Conservation (phyloP, 2,888 invertebrate genomes). For the Sphaerophoria rueppellii region DNA sequence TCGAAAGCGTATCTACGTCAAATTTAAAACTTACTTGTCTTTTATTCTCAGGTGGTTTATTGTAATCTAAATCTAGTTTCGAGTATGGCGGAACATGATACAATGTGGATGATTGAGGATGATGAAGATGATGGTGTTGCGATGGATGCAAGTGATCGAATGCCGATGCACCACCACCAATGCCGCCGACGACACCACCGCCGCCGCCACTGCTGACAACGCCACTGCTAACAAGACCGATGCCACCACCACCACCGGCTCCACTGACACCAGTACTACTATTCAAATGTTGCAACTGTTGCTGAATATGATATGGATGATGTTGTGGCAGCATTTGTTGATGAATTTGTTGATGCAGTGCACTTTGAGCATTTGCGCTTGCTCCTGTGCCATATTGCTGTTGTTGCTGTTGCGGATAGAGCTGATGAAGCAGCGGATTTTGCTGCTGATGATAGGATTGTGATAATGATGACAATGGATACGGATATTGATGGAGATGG, state of each 20-base stretch:
- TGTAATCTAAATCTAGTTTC: slow-evolving; percentile 83
- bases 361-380: slow-evolving; percentile 31
- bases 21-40: slow-evolving; percentile 83
- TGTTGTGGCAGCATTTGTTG: slow-evolving; percentile 79
- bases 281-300: slow-evolving; percentile 81
- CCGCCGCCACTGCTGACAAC: slow-evolving; percentile 77
- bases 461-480: slow-evolving; percentile 71
- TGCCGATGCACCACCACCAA: slow-evolving; percentile 74
- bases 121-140: slow-evolving; percentile 75
- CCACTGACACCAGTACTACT: slow-evolving; percentile 74
- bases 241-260: slow-evolving; percentile 76
- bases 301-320: slow-evolving; percentile 81
- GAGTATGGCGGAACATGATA: slow-evolving; percentile 79
- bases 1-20: slow-evolving; percentile 83
- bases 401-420: slow-evolving; percentile 54
- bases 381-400: slow-evolving; percentile 76
- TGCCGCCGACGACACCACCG: slow-evolving; percentile 77
- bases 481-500: slow-evolving; percentile 69
- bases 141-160: slow-evolving; percentile 77
- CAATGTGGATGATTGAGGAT: slow-evolving; percentile 75
- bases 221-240: slow-evolving; percentile 29
- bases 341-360: slow-evolving; percentile 73
- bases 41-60: slow-evolving; percentile 82
- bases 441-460: slow-evolving; percentile 75
- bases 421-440: slow-evolving; percentile 66